Evolutionary conservation across 1,140 invertebrate species (phyloP), one percentile per base, ranked within the genome.

Genomic region (Steinernema khuongi): DNA sequence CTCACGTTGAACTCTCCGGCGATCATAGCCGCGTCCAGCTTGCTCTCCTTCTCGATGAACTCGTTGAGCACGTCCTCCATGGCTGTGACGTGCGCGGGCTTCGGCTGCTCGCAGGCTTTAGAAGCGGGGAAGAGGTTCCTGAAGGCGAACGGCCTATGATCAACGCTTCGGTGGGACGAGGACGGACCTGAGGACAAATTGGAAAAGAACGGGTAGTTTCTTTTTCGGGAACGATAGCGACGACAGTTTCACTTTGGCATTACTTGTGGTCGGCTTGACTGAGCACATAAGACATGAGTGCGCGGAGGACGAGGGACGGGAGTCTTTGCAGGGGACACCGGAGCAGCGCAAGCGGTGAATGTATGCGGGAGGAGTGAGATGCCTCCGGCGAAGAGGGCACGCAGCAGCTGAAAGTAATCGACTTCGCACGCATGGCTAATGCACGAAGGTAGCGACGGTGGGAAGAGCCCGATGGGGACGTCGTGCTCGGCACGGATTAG

Each of bases 31-130:
- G 50, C 50, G 50, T 60, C 50, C 11, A 60, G 50, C 26, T 60
- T 60, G 50, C 50, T 60, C 50, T 60, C 50, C 50, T 60, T 60
- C 50, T 60, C 50, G 50, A 60, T 26, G 50, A 60, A 60, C 50
- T 60, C 50, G 11, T 7, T 60, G 7, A 60, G 50, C 4, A 14
- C 19, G 14, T 60, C 50, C 4, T 60, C 50, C 50, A 60, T 60
- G 50, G 11, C 19, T 41, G 50, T 60, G 11, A n/a, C 50, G 50
- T 7, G 7, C n/a, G 36, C 7, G n/a, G 36, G 7, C n/a, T 41
- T 41, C 36, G 36, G 36, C 36, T 7, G n/a, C 26, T 60, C 50
- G 50, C 26, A 60, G 26, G 50, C 26, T 36, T 28, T 71, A 17
- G 18, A n/a, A 70, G 70, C 18, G 7, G 30, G 66, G 41, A 70